Evolutionary conservation across 1,140 invertebrate genomes (phyloP), one percentile per base, ranked within the genome.

Genomic region (Chlorops oryzae): DNA sequence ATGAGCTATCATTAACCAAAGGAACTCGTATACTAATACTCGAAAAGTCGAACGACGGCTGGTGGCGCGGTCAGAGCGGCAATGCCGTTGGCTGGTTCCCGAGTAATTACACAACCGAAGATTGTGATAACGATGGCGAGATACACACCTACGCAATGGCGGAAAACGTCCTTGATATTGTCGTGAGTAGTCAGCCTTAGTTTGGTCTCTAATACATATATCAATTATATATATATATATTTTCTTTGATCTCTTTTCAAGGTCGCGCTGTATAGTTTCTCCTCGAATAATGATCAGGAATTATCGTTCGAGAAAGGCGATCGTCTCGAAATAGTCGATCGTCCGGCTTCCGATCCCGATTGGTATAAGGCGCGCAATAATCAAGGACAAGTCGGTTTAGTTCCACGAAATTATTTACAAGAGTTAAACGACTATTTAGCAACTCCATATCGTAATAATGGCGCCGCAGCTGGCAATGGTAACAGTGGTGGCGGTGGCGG

Each of bases 21-120:
- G 94, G 94, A 50, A 89, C 88, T 24, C 77, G 89, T 59, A 92
- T 99, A 50, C 78, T 92, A 49, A 98, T 99, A 55, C 76, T 99
- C 50, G 96, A 99, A 75, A 98, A 99, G 75, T 96, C 92, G 58
- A 96, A 93, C 56, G 97, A 99, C 80, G 97, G 96, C 24, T 99
- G 96, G 96, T 99, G 96, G 96, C 83, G 94, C 64, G 96, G 96
- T 23, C 89, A 92, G 76, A 90, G 83, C 73, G 85, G 79, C 66
- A 85, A 78, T 62, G 81, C 77, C 59, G 84, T 83, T 57, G 96
- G 96, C 51, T 79, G 96, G 96, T 98, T 98, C 74, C 96, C 96
- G 17, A 95, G 92, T 32, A 98, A 98, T 77, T 98, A 98, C 75
- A 84, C 82, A 47, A 94, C 93, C 40, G 89, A 93, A 70, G 89